Conservation (phyloP, 2,888 invertebrate species). For the Eubasilissa splendida region DNA sequence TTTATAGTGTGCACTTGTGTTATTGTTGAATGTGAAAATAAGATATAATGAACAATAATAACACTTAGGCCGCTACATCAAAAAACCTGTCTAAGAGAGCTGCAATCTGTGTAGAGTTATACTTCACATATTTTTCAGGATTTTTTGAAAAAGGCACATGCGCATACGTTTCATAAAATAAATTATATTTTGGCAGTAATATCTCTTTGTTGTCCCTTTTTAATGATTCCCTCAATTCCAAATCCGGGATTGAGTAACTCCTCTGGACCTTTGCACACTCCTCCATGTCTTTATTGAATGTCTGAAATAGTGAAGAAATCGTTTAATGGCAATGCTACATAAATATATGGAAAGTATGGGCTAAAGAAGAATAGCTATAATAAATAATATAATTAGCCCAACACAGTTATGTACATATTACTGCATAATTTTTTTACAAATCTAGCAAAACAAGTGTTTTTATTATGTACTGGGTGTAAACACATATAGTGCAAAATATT, state of each 20-base stretch:
- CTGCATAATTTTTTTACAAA: too few relatives aligned
- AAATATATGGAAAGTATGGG: too few relatives aligned
- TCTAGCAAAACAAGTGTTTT: too few relatives aligned
- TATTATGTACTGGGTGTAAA: too few relatives aligned
- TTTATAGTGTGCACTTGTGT: not conserved
- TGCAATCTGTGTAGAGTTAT: constrained; percentile 88
- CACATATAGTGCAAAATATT: too few relatives aligned
- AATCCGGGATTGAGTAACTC: constrained; percentile 94
- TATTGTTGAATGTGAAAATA: not conserved
- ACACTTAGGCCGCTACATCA: constrained; percentile 85
- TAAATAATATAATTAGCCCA: too few relatives aligned
- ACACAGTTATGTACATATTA: too few relatives aligned
- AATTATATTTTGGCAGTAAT: constrained; percentile 88
- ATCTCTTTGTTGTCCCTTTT: constrained; percentile 93
- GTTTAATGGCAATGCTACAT: too few relatives aligned
- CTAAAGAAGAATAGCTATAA: too few relatives aligned
- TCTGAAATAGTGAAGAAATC: constrained; percentile 70
- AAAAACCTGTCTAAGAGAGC: constrained; percentile 91
- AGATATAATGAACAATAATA: not conserved
- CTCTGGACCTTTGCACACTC: constrained; percentile 89
- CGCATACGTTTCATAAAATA: constrained; percentile 83
- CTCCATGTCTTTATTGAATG: constrained; percentile 97
- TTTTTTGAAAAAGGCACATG: constrained; percentile 91
- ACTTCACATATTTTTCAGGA: constrained; percentile 93
- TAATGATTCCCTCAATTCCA: constrained; percentile 88